Base-by-base conservation (phyloP, 2,888 invertebrate species). In the Hydropsyche betteni region DNA sequence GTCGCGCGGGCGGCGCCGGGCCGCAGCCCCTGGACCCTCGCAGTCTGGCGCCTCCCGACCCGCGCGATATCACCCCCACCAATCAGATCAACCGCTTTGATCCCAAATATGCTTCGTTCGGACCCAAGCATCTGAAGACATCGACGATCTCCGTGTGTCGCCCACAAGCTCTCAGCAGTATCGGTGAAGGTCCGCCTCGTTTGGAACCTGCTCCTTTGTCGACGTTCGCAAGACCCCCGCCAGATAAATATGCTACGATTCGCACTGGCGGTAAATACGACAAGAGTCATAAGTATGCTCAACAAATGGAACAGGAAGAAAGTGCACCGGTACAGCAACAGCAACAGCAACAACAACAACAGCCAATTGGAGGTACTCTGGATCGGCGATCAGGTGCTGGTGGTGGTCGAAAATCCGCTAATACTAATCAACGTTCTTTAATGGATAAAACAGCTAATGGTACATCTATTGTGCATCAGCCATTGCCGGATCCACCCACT, bases 1-100 rank as follows among this genome's bases (percentile, higher is more conserved):
- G 93, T 88, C 87, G 90, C 90, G 88, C 90, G 88, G 90, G 86
- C 84, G 80, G 91, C 91, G 88, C 88, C 84, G 84, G 86, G 83
- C 84, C 85, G 84, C 58, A 83, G 84, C 85, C 83, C 81, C 82
- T 80, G 79, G 79, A 74, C 83, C 84, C 69, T 84, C 85, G 81
- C 84, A 83, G 80, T 84, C 84, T 79, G 85, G 85, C 81, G 85
- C 84, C 81, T 84, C 84, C 86, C 88, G 85, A 86, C 81, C 85
- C 85, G 84, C 85, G 85, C 84, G 85, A 85, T 83, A 85, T 79
- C 84, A 85, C 83, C 80, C 84, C 86, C 81, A 83, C 83, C 82
- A 84, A 83, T 79, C 79, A 85, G 86, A 87, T 88, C 87, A 88
- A 88, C 88, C 86, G 83, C 85, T 89, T 86, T 88, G 90, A 85